These are phyloP conservation scores for Craseonycteris thonglongyai DNA, from an alignment of 2,113 vertebrate genomes.

Conservation along the genomic window DNA sequence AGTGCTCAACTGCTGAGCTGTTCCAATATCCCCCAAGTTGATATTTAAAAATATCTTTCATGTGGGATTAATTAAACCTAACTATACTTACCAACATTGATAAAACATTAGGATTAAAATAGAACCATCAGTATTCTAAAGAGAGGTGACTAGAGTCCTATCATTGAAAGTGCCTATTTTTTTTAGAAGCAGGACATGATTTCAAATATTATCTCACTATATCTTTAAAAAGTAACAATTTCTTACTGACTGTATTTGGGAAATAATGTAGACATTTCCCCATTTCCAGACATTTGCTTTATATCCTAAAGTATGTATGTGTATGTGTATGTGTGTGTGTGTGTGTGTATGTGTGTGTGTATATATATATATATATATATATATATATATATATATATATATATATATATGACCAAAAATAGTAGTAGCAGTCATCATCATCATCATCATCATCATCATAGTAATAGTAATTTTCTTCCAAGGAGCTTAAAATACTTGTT, in stretches of 20 bases:
- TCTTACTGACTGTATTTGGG: background rate
- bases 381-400: too few species aligned
- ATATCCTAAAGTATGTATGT: background rate
- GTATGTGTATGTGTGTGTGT: too few species aligned
- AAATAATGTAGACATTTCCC: background rate
- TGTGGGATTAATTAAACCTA: background rate
- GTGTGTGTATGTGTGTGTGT: too few species aligned
- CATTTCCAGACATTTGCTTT: background rate
- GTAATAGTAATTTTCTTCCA: conserved; percentile 28
- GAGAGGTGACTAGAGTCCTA: background rate
- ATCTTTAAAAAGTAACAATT: background rate
- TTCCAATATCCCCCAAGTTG: too few species aligned
- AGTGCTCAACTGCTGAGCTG: too few species aligned
- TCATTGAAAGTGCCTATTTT: background rate
- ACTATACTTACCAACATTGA: background rate
- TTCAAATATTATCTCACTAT: background rate
- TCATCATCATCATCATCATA: background rate
- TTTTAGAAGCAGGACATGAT: background rate
- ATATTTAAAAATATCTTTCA: background rate
- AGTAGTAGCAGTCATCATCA: background rate
- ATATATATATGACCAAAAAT: too few species aligned
- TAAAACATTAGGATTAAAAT: background rate
- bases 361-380: too few species aligned
- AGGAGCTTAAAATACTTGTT: conserved; percentile 1
- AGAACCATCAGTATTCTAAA: background rate